phyloP scores from a whole-genome alignment of 2,113 vertebrate genomes.

The Gila orcuttii region DNA sequence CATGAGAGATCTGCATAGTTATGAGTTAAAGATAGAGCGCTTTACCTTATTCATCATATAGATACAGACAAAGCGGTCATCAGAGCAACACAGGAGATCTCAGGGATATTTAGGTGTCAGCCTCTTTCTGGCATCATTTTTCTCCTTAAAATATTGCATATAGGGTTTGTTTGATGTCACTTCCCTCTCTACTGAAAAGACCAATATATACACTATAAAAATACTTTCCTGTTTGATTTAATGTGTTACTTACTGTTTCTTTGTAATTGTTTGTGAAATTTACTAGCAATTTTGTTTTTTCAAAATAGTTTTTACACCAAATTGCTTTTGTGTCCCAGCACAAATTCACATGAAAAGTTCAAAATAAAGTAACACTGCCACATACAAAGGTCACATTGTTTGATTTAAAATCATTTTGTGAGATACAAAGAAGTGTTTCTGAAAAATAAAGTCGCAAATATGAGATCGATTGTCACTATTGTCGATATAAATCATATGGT shows the following conservation, averaged over 20 bases:
- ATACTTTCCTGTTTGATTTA: too few relatives aligned
- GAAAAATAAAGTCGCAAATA: not conserved
- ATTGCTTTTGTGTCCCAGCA: too few relatives aligned
- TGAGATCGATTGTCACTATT: not conserved
- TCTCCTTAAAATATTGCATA: not conserved
- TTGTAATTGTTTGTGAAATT: too few relatives aligned
- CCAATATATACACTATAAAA: not conserved
- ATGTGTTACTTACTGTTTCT: too few relatives aligned
- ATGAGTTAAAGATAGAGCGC: not conserved
- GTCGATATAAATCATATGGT: not conserved
- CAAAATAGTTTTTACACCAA: too few relatives aligned
- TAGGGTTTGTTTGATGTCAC: not conserved
- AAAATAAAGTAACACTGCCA: not conserved
- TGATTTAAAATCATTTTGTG: not conserved
- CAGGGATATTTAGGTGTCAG: not conserved
- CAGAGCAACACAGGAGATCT: not conserved
- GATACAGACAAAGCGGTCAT: not conserved
- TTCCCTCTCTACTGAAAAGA: not conserved
- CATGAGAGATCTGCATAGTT: conserved; percentile 31
- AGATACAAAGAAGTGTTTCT: not conserved
- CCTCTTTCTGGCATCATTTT: not conserved
- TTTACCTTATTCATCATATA: not conserved
- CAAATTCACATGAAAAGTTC: not conserved
- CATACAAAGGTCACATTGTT: not conserved
- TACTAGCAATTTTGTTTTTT: too few relatives aligned